Evolutionary conservation across 2,888 invertebrate genomes (phyloP).

Genomic region (Philereme vetulata): DNA sequence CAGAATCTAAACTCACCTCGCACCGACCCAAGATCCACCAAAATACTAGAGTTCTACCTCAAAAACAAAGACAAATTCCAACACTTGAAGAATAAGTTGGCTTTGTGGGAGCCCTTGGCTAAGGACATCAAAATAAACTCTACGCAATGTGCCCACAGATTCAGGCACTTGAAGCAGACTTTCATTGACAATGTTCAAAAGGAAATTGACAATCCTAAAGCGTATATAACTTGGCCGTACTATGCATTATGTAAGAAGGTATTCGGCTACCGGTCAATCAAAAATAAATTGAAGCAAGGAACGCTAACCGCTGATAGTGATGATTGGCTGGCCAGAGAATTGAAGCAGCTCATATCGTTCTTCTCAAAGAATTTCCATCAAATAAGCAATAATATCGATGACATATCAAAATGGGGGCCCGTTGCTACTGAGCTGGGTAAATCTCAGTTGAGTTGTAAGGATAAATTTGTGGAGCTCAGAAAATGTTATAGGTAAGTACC

Average conservation of each 20-base stretch:
- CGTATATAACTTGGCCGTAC: constrained; percentile 73
- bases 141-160: constrained; percentile 68
- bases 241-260: constrained; percentile 73
- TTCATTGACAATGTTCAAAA: constrained; percentile 67
- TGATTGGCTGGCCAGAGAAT: constrained; percentile 69
- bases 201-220: constrained; percentile 71
- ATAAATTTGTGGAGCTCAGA: constrained; percentile 68
- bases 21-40: constrained; percentile 62
- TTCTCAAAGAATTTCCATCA: constrained; percentile 57
- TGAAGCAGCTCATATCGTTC: constrained; percentile 63
- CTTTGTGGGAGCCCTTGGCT: constrained; percentile 62
- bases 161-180: constrained; percentile 69
- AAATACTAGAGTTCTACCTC: constrained; percentile 70
- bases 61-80: constrained; percentile 70
- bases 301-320: constrained; percentile 55
- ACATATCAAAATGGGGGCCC: constrained; percentile 52
- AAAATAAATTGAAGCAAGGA: constrained; percentile 63
- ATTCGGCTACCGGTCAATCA: constrained; percentile 70
- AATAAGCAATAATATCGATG: constrained; percentile 51
- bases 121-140: constrained; percentile 62
- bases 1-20: constrained; percentile 51
- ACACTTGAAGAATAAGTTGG: constrained; percentile 52
- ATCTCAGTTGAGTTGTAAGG: constrained; percentile 53
- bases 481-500: constrained; percentile 62
- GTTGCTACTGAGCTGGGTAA: constrained; percentile 56